These are phyloP conservation scores for Mesocentrotus franciscanus DNA, from an alignment of 53 echinoderm and acorn worm species.

Conservation along the genomic window DNA sequence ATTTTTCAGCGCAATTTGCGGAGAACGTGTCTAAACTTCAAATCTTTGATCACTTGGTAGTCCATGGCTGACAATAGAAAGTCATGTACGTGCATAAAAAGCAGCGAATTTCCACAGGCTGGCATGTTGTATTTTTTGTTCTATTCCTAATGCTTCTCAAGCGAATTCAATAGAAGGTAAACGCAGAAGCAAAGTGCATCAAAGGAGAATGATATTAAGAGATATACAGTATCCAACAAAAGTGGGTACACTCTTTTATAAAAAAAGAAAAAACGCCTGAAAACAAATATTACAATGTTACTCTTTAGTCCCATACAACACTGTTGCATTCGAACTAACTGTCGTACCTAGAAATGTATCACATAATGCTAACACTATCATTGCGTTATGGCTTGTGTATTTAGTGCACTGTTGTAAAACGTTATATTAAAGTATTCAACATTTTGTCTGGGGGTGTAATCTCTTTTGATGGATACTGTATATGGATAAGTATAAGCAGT, in stretches of 20 bases:
- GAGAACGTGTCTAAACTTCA: conserved; percentile 36
- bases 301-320: too few relatives aligned
- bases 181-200: not conserved
- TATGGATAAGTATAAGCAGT: not conserved
- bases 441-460: too few relatives aligned
- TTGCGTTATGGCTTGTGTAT: too few relatives aligned
- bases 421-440: too few relatives aligned
- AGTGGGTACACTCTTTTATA: not conserved
- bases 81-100: conserved; percentile 15
- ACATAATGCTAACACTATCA: too few relatives aligned
- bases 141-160: not conserved
- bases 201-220: not conserved
- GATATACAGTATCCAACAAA: not conserved
- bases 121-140: not conserved
- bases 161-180: conserved; percentile 21
- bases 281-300: not conserved
- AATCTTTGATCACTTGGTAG: conserved; percentile 21
- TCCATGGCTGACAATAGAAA: not conserved
- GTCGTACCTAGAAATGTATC: too few relatives aligned
- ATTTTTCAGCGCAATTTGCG: conserved; percentile 36
- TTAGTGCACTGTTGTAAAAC: too few relatives aligned
- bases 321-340: too few relatives aligned
- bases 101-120: not conserved
- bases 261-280: not conserved
- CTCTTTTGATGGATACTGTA: too few relatives aligned